Evolutionary conservation across 2,113 vertebrate genomes (phyloP).

Genomic region (Fukomys damarensis): DNA sequence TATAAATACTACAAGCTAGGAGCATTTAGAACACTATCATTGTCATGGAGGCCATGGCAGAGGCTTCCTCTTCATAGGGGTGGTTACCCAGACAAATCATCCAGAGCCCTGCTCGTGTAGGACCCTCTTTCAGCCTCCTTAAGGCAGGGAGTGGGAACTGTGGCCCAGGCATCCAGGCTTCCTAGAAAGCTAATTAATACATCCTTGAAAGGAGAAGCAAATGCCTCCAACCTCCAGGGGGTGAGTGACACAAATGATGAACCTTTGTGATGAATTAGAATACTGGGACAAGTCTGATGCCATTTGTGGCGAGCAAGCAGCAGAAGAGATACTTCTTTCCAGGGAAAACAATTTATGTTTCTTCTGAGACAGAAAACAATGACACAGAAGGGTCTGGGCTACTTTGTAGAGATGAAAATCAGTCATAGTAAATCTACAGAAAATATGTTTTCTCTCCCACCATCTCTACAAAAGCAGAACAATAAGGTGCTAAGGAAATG

Average conservation of each 20-base stretch:
- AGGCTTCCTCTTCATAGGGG: not conserved
- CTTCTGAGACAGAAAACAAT: not conserved
- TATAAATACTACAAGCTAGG: not conserved
- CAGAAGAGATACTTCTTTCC: not conserved
- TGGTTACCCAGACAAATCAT: not conserved
- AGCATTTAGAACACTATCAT: not conserved
- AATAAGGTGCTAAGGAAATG: not conserved
- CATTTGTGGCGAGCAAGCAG: not conserved
- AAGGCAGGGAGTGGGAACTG: not conserved
- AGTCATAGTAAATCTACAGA: not conserved
- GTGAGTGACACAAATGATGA: not conserved
- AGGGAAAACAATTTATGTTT: not conserved
- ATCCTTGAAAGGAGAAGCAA: not conserved
- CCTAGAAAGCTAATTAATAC: not conserved
- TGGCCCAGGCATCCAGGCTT: not conserved
- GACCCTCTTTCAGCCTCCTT: not conserved
- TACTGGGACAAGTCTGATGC: not conserved
- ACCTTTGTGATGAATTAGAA: not conserved
- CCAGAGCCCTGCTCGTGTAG: not conserved
- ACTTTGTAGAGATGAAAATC: not conserved
- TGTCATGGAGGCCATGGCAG: not conserved
- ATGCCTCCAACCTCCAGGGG: not conserved
- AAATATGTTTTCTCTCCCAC: not conserved
- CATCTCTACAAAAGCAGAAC: not conserved
- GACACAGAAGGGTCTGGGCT: not conserved